Conservation (phyloP, 1,140 invertebrate species). For the Bacillus rossius region DNA sequence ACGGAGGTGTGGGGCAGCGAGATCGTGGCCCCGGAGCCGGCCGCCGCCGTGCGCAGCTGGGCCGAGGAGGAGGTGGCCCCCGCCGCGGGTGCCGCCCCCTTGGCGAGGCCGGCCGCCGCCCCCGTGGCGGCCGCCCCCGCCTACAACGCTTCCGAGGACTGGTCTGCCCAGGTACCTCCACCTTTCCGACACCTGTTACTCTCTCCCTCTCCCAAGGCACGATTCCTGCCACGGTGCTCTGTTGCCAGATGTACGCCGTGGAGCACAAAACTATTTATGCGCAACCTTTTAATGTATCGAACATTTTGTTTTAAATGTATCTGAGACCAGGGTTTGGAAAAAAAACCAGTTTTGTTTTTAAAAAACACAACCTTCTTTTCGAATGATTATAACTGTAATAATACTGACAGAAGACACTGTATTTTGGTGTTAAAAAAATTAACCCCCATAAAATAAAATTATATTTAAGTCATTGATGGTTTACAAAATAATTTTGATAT, state of each 20-base stretch:
- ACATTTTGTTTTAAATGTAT: slow-evolving; percentile 1
- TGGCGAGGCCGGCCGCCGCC: slow-evolving; percentile 32
- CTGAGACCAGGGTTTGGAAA: background rate
- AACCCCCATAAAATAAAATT: too few species aligned
- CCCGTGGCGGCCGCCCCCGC: slow-evolving; percentile 29
- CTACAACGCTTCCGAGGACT: slow-evolving; percentile 43
- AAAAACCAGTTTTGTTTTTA: background rate
- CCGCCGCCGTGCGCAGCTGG: slow-evolving; percentile 36
- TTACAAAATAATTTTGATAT: too few species aligned
- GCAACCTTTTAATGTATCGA: background rate
- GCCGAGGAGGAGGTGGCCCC: slow-evolving; percentile 42
- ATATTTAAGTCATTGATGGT: too few species aligned
- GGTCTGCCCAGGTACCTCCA: slow-evolving; percentile 39
- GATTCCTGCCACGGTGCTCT: too few species aligned
- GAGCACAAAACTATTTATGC: background rate
- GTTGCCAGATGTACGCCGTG: too few species aligned
- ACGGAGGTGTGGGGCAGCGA: slow-evolving; percentile 22
- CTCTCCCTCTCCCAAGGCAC: background rate
- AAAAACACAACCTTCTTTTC: too few species aligned
- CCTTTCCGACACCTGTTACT: background rate
- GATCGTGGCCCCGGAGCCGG: slow-evolving; percentile 37
- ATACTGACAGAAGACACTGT: too few species aligned
- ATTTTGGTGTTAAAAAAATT: too few species aligned
- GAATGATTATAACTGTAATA: too few species aligned
- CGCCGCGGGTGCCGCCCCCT: slow-evolving; percentile 27